Conservation (phyloP, 1,140 invertebrate species). For the Leptoteleia sp. region DNA sequence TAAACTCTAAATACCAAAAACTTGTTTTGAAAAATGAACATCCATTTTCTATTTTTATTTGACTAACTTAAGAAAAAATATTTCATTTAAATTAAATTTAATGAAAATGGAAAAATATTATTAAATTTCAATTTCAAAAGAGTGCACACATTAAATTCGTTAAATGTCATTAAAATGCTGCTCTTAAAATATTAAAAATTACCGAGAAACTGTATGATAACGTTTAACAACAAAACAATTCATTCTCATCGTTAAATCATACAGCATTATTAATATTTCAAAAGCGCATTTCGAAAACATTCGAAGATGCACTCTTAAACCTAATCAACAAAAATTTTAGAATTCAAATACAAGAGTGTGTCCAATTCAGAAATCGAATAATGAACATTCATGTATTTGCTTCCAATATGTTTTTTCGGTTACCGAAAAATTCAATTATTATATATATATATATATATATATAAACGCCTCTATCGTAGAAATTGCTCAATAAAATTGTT, state of each 20-base stretch:
- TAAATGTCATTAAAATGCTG: constrained; percentile 3
- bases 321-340: too few species aligned
- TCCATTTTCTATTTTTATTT: constrained; percentile 9
- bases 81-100: background rate
- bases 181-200: constrained; percentile 27
- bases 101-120: constrained; percentile 10
- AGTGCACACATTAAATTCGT: too few species aligned
- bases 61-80: constrained; percentile 22
- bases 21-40: constrained; percentile 18
- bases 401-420: too few species aligned
- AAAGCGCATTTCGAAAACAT: background rate
- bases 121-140: background rate
- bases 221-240: constrained; percentile 5
- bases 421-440: too few species aligned
- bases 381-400: too few species aligned
- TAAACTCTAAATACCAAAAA: too few species aligned
- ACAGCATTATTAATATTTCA: constrained; percentile 26
- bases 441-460: too few species aligned
- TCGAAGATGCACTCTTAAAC: too few species aligned
- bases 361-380: too few species aligned
- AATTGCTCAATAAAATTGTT: constrained; percentile 6
- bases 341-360: too few species aligned
- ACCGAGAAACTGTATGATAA: constrained; percentile 34
- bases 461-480: too few species aligned
- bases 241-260: background rate